Conservation (phyloP, 2,888 invertebrate species). For the Agonopterix heracliana region DNA sequence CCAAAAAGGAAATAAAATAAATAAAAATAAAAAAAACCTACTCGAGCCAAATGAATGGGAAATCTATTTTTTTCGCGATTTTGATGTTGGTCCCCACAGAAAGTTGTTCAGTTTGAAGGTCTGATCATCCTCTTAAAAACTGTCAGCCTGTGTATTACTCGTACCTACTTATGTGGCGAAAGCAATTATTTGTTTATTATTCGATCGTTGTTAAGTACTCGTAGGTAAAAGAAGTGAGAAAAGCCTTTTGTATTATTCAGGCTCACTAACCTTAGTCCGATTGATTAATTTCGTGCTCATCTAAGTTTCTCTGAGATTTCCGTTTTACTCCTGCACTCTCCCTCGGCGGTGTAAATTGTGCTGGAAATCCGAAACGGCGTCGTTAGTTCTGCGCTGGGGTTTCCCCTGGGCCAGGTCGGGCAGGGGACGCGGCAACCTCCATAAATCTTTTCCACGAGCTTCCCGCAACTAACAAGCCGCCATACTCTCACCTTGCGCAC, state of each 20-base stretch:
- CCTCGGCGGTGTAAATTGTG: conserved; percentile 63
- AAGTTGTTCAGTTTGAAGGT: too few species aligned
- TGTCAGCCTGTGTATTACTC: too few species aligned
- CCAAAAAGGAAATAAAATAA: too few species aligned
- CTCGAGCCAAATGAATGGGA: too few species aligned
- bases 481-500: conserved; percentile 21
- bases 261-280: conserved; percentile 32
- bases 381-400: conserved; percentile 64
- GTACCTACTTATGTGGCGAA: too few species aligned
- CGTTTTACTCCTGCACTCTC: conserved; percentile 40
- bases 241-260: conserved; percentile 41
- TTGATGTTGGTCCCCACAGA: too few species aligned
- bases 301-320: conserved; percentile 56
- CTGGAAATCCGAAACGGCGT: conserved; percentile 68
- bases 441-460: conserved; percentile 70
- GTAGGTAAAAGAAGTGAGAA: conserved; percentile 22
- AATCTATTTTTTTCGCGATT: too few species aligned
- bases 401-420: conserved; percentile 61
- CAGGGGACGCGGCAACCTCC: conserved; percentile 59
- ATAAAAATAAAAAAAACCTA: too few species aligned
- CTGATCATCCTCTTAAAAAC: too few species aligned
- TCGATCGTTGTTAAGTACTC: too few species aligned
- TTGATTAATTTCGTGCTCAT: conserved; percentile 55
- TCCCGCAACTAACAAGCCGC: conserved; percentile 67
- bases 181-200: too few species aligned